phyloP scores from a whole-genome alignment of 2,797 vertebrate genomes.

The Rhinella marina region DNA sequence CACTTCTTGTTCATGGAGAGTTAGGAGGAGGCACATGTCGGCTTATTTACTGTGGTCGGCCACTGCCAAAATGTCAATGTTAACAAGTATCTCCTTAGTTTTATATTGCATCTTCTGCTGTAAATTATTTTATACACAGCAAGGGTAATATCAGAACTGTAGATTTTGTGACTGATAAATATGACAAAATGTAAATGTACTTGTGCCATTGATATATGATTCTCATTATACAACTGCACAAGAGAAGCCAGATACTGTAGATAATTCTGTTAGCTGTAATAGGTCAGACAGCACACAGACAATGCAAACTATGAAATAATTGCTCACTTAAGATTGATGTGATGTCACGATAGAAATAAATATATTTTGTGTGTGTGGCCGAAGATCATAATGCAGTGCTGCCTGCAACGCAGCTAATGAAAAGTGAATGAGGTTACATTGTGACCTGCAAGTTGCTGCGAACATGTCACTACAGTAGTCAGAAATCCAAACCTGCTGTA shows the following conservation, averaged over 20 bases:
- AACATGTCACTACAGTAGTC: too few relatives aligned
- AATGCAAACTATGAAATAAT: not conserved
- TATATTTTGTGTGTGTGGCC: too few relatives aligned
- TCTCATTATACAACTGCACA: not conserved
- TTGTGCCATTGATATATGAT: not conserved
- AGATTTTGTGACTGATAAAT: not conserved
- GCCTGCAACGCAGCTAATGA: too few relatives aligned
- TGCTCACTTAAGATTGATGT: not conserved
- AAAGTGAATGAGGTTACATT: too few relatives aligned
- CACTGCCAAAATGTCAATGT: not conserved
- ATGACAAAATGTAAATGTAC: not conserved
- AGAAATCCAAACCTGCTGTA: too few relatives aligned
- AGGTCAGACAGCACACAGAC: not conserved
- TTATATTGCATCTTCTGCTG: not conserved
- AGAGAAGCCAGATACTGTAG: not conserved
- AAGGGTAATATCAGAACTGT: not conserved
- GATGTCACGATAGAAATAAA: not conserved
- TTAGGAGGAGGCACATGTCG: not conserved
- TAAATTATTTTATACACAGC: not conserved
- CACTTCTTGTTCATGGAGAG: not conserved
- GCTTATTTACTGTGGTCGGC: not conserved
- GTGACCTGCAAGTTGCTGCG: too few relatives aligned
- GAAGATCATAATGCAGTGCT: too few relatives aligned
- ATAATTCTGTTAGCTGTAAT: not conserved
- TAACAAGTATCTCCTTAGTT: not conserved